Evolutionary conservation across 1,140 invertebrate species (phyloP).

Genomic region (Philopotamus ludificatus): DNA sequence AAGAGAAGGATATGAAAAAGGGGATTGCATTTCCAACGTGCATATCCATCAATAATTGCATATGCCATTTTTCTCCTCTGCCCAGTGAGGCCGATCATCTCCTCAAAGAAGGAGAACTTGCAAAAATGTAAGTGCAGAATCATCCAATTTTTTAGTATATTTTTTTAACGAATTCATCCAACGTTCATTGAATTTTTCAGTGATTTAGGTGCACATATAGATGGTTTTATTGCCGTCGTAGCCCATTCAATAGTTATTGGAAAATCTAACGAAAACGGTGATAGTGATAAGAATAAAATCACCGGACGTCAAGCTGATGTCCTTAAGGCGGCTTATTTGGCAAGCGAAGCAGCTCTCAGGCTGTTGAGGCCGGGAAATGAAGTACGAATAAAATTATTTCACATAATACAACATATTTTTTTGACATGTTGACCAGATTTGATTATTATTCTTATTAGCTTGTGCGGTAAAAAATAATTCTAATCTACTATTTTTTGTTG

Average conservation of each 20-base stretch:
- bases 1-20: conserved; percentile 97
- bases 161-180: not conserved
- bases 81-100: conserved; percentile 86
- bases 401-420: not conserved
- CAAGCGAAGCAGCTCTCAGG: conserved; percentile 90
- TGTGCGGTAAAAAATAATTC: no score
- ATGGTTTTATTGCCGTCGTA: conserved; percentile 98
- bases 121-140: conserved; percentile 85
- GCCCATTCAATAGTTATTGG: conserved; percentile 90
- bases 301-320: conserved; percentile 92
- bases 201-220: conserved; percentile 96
- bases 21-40: conserved; percentile 99
- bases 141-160: not conserved
- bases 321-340: conserved; percentile 90
- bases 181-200: conserved; percentile 57
- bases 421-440: not conserved
- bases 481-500: no score
- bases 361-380: conserved; percentile 89
- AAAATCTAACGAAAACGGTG: conserved; percentile 64
- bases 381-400: no score
- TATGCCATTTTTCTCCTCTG: conserved; percentile 97
- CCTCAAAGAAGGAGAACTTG: conserved; percentile 91
- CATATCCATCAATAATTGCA: conserved; percentile 98
- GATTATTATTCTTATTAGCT: not conserved
- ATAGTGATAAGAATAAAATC: conserved; percentile 68